These are phyloP conservation scores for Porites australiensis DNA, from an alignment of 64 coral and sea anemone genomes.

Conservation along the genomic window DNA sequence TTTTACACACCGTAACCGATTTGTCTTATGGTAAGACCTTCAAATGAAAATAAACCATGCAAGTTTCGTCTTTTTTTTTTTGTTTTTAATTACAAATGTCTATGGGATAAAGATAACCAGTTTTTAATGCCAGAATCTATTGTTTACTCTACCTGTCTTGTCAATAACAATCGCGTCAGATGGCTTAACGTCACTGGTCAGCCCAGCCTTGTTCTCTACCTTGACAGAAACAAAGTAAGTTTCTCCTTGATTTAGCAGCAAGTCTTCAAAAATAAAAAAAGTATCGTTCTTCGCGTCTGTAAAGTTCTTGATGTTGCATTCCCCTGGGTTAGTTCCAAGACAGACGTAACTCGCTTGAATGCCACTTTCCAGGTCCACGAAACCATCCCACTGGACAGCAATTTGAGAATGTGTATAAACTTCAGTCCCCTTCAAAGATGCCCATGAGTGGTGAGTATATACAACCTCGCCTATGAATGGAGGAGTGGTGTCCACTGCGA, in stretches of 20 bases:
- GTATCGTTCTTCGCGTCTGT: slow-evolving; percentile 27
- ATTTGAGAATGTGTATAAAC: slow-evolving; percentile 47
- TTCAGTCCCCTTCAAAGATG: background rate
- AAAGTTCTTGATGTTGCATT: slow-evolving; percentile 67
- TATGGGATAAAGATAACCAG: no score
- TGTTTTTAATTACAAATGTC: no score
- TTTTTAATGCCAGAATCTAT: no score
- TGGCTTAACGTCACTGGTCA: slow-evolving; percentile 51
- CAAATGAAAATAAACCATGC: no score
- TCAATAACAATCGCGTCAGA: slow-evolving; percentile 82
- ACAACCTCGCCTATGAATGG: slow-evolving; percentile 61
- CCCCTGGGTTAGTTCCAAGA: slow-evolving; percentile 69
- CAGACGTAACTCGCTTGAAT: slow-evolving; percentile 67
- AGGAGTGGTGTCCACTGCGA: slow-evolving; percentile 76
- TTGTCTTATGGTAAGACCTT: no score
- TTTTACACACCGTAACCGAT: background rate
- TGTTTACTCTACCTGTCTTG: slow-evolving; percentile 67
- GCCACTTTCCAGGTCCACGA: slow-evolving; percentile 78
- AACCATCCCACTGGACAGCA: slow-evolving; percentile 69
- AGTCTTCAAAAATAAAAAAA: slow-evolving; percentile 12
- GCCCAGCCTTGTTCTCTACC: slow-evolving; percentile 51
- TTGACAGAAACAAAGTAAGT: slow-evolving; percentile 60
- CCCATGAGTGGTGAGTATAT: background rate
- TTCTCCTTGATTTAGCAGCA: background rate
- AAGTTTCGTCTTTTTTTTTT: no score